Percentiles rank a stretch among this genome's conserved stretches.
These are phyloP conservation scores for Paradoxurus hermaphroditus DNA, from an alignment of 2,113 vertebrate genomes.

Conservation along the genomic window DNA sequence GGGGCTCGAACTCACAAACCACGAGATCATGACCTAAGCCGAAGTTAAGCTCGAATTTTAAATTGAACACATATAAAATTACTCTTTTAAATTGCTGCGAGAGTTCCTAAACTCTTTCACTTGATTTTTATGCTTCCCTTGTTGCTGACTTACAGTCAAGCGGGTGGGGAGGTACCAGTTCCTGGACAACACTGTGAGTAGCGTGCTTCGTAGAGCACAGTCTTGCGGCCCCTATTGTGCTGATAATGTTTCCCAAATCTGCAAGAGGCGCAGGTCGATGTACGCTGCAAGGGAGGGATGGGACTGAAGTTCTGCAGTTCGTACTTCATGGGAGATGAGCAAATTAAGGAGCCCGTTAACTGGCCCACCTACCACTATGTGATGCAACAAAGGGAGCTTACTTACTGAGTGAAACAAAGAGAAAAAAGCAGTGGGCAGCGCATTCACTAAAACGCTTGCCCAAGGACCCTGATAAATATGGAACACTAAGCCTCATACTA, in stretches of 20 bases:
- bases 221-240: background rate
- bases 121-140: background rate
- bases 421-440: background rate
- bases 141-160: background rate
- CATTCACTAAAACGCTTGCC: background rate
- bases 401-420: background rate
- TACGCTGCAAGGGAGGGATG: background rate
- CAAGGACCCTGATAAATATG: background rate
- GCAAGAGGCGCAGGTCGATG: background rate
- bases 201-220: background rate
- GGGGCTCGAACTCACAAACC: too few species aligned
- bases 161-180: too few species aligned
- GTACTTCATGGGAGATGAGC: background rate
- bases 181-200: background rate
- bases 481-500: background rate
- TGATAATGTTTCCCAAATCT: background rate
- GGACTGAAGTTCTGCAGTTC: background rate
- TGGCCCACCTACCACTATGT: too few species aligned
- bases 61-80: background rate
- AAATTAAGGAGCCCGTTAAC: background rate
- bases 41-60: background rate
- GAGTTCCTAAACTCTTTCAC: background rate
- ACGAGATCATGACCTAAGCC: too few species aligned
- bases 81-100: background rate
- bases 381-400: background rate